A percentile compares a stretch with the other conserved stretches of the same genome.
phyloP scores from a whole-genome alignment of 2,113 vertebrate genomes.

The Triplophysa rosa region DNA sequence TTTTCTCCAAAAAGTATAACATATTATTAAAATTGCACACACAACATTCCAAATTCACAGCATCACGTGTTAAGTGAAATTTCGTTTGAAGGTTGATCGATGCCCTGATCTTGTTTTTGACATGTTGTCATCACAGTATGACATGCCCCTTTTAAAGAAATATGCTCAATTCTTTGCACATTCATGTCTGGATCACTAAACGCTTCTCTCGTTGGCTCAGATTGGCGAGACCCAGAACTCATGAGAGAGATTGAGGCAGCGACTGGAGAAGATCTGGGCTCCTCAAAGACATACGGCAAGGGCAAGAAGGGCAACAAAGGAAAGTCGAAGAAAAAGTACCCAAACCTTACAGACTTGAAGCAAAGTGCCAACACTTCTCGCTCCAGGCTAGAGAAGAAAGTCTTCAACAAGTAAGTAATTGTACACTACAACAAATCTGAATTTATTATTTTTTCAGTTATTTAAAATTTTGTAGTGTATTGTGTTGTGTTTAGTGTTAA shows the following conservation, averaged over 20 bases:
- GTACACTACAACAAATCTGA: no score
- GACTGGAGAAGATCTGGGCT: constrained; percentile 87
- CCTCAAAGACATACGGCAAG: constrained; percentile 68
- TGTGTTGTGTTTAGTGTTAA: no score
- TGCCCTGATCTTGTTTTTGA: background rate
- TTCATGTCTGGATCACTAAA: background rate
- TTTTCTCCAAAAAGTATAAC: no score
- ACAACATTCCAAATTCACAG: background rate
- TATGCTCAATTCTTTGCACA: background rate
- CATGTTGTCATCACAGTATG: no score
- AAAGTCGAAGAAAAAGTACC: constrained; percentile 81
- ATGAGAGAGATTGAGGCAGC: constrained; percentile 90
- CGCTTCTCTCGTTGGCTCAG: constrained; percentile 64
- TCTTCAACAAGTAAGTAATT: constrained; percentile 88
- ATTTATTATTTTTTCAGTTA: no score
- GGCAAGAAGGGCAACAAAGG: constrained; percentile 70
- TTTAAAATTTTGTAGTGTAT: no score
- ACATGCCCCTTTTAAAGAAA: no score
- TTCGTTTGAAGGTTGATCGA: background rate
- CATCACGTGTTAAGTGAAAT: background rate
- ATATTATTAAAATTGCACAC: no score
- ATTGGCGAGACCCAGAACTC: constrained; percentile 87
- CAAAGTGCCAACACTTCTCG: constrained; percentile 80
- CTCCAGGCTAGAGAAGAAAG: constrained; percentile 84
- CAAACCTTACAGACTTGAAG: constrained; percentile 88